Conservation (phyloP, 2,797 vertebrate genomes). For the Sebastes aleutianus region DNA sequence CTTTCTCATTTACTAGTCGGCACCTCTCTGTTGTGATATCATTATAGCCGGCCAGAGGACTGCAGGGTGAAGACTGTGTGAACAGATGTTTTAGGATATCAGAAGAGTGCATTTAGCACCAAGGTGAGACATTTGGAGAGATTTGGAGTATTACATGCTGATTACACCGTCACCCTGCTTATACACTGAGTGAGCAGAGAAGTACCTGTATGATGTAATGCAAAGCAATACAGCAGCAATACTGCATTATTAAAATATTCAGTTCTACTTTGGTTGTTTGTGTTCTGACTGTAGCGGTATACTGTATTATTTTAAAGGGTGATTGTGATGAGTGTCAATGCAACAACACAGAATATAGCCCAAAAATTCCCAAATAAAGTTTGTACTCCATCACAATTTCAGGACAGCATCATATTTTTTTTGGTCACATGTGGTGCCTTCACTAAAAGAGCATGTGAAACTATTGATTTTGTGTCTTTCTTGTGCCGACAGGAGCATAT, state of each 20-base stretch:
- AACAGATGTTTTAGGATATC: constrained; percentile 1
- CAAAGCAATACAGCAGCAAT: constrained; percentile 5
- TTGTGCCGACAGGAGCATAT: background rate
- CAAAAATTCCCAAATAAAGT: background rate
- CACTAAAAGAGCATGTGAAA: background rate
- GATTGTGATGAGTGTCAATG: background rate
- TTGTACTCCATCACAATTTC: background rate
- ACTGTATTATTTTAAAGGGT: background rate
- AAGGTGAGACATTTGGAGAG: background rate
- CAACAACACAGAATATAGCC: background rate
- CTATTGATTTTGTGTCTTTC: background rate
- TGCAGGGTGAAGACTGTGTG: background rate
- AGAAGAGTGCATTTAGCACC: constrained; percentile 2
- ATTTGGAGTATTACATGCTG: background rate
- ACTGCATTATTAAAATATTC: background rate
- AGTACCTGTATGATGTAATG: constrained; percentile 34
- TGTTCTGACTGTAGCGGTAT: background rate
- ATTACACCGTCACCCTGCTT: background rate
- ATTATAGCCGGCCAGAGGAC: constrained; percentile 27
- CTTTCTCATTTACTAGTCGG: constrained; percentile 18
- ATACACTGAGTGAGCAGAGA: background rate
- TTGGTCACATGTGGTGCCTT: background rate
- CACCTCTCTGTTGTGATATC: constrained; percentile 19
- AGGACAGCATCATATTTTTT: background rate
- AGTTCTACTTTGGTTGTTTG: background rate